Evolutionary conservation across 1,140 invertebrate species (phyloP).

Genomic region (Anastrepha obliqua): DNA sequence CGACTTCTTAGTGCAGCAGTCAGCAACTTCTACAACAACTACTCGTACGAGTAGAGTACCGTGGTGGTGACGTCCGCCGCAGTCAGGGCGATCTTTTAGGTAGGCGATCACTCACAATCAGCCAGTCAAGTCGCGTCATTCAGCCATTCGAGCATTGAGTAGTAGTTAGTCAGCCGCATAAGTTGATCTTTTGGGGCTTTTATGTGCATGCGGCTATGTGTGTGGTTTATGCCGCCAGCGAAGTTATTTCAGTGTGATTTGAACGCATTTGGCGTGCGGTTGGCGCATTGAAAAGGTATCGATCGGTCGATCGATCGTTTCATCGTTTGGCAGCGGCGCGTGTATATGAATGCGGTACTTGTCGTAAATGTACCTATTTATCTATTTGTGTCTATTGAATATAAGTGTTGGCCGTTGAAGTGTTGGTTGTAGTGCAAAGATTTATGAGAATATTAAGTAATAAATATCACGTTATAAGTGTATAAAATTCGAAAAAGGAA

Average conservation of each 20-base stretch:
- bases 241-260: slow-evolving; percentile 68
- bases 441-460: background rate
- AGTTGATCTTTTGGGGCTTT: slow-evolving; percentile 23
- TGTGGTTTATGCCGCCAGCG: slow-evolving; percentile 65
- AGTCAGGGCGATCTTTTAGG: background rate
- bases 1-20: background rate
- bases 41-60: too few species aligned
- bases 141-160: background rate
- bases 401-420: background rate
- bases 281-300: slow-evolving; percentile 57
- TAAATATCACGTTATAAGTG: background rate
- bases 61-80: background rate
- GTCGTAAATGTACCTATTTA: background rate
- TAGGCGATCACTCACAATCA: background rate
- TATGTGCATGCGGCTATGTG: slow-evolving; percentile 59
- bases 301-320: background rate
- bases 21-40: slow-evolving; percentile 11
- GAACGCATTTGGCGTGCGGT: slow-evolving; percentile 71
- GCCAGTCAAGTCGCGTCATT: slow-evolving; percentile 9
- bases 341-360: background rate
- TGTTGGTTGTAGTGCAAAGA: background rate
- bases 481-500: background rate
- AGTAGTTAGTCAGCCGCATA: slow-evolving; percentile 26
- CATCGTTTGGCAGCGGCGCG: background rate
- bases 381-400: background rate